Conservation (phyloP, 2,113 vertebrate species). For the Columbina picui region DNA sequence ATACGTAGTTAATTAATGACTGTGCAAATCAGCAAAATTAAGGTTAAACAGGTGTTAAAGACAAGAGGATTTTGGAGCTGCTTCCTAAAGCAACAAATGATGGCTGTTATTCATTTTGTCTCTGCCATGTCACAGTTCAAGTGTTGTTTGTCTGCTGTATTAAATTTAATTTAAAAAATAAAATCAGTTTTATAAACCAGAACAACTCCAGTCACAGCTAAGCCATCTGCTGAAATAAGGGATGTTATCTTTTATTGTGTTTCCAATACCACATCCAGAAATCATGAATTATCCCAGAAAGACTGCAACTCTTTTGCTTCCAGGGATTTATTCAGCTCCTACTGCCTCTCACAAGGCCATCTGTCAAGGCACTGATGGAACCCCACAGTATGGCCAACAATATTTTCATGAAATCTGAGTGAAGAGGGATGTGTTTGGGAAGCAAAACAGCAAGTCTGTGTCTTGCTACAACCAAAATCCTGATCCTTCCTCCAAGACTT, state of each 20-base stretch:
- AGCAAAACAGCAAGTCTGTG: background rate
- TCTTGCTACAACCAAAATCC: background rate
- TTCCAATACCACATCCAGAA: background rate
- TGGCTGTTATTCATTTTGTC: background rate
- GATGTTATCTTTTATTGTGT: background rate
- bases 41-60: background rate
- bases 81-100: background rate
- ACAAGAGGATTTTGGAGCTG: background rate
- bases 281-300: background rate
- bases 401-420: background rate
- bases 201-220: background rate
- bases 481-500: background rate
- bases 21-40: background rate
- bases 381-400: accelerated
- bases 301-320: background rate
- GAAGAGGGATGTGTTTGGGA: background rate
- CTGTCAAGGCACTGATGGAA: background rate
- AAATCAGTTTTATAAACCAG: background rate
- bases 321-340: background rate
- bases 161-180: background rate
- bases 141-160: background rate
- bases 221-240: background rate
- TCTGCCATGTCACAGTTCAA: background rate
- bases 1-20: background rate
- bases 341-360: background rate